Conservation (phyloP, 2,113 vertebrate genomes). For the Seriola rivoliana region DNA sequence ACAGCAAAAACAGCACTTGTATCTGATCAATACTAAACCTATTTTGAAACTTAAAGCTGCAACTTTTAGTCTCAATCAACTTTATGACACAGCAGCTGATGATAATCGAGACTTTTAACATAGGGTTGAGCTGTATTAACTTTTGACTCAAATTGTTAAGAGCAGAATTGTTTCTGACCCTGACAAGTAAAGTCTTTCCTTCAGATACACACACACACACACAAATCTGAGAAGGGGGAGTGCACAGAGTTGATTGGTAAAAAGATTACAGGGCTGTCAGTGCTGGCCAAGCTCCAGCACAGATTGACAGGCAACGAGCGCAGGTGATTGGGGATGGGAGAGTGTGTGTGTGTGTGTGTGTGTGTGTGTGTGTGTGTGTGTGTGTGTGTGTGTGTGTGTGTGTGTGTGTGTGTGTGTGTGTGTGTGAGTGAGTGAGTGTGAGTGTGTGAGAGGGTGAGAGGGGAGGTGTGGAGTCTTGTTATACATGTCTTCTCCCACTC, state of each 20-base stretch:
- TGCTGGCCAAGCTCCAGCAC: constrained; percentile 53
- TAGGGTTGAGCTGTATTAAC: constrained; percentile 49
- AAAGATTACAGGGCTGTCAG: constrained; percentile 74
- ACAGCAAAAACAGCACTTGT: neutral
- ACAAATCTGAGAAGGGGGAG: constrained; percentile 36
- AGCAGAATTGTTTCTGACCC: constrained; percentile 56
- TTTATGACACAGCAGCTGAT: constrained; percentile 53
- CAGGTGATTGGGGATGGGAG: constrained; percentile 56
- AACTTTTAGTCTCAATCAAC: constrained; percentile 44
- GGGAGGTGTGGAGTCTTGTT: constrained; percentile 59
- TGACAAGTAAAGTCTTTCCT: constrained; percentile 32
- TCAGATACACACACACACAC: constrained; percentile 21
- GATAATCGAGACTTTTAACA: constrained; percentile 64
- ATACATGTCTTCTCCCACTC: constrained; percentile 54
- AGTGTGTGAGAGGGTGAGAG: neutral
- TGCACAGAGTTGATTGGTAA: constrained; percentile 67
- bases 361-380: constrained; percentile 4
- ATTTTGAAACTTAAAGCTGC: constrained; percentile 43
- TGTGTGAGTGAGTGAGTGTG: no score
- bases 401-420: neutral
- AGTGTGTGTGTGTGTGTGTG: constrained; percentile 1
- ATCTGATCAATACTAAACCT: constrained; percentile 40
- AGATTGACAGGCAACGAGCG: constrained; percentile 61
- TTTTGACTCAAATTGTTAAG: constrained; percentile 52
- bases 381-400: neutral